Evolutionary conservation across 1,140 invertebrate genomes (phyloP).

Genomic region (Pseudomyrmex flavicornis): DNA sequence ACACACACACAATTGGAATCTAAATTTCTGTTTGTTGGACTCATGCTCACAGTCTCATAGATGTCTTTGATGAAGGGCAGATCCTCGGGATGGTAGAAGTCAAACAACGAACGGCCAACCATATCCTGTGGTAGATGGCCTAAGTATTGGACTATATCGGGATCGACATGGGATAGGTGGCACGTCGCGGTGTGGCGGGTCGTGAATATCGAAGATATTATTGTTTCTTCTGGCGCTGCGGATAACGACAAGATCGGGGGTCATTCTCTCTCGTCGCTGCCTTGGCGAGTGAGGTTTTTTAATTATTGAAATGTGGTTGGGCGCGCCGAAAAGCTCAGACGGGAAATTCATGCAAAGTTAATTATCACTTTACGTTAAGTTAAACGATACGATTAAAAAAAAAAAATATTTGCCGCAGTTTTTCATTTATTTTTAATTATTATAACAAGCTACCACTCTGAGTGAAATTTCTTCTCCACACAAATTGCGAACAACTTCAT

Average conservation of each 20-base stretch:
- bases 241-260: slow-evolving; percentile 61
- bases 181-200: slow-evolving; percentile 92
- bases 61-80: slow-evolving; percentile 91
- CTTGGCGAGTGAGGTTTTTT: slow-evolving; percentile 43
- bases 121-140: slow-evolving; percentile 96
- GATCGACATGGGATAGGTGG: slow-evolving; percentile 91
- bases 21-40: slow-evolving; percentile 58
- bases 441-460: too few relatives aligned
- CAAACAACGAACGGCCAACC: slow-evolving; percentile 92
- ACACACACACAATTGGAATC: slow-evolving; percentile 65
- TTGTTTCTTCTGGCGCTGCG: slow-evolving; percentile 88
- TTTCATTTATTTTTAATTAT: too few relatives aligned
- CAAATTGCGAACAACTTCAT: neutral
- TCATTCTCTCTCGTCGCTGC: slow-evolving; percentile 57
- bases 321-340: neutral
- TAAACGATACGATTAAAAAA: neutral
- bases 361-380: neutral
- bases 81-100: slow-evolving; percentile 96
- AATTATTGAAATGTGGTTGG: slow-evolving; percentile 16
- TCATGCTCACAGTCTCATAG: slow-evolving; percentile 91
- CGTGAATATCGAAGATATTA: slow-evolving; percentile 88
- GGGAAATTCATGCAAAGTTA: neutral
- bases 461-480: too few relatives aligned
- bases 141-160: slow-evolving; percentile 91
- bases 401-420: too few relatives aligned